Conservation (phyloP, 2,113 vertebrate genomes). For the Halcyon malimbica region DNA sequence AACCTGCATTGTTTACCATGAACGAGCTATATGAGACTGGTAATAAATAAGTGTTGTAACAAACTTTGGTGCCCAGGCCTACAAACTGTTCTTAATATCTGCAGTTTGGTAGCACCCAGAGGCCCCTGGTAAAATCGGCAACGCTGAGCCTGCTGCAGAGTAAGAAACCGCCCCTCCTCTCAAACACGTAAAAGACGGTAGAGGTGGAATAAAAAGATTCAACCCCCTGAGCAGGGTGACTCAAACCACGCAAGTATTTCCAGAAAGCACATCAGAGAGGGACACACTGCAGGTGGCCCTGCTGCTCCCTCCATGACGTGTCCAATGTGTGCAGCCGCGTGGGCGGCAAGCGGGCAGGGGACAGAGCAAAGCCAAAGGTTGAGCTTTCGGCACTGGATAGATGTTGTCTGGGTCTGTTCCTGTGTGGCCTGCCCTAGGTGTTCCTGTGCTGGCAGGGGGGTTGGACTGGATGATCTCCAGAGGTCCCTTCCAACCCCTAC, state of each 20-base stretch:
- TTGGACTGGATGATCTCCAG: no score
- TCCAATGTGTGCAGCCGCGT: not conserved
- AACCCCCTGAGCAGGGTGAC: not conserved
- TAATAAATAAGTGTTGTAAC: constrained; percentile 62
- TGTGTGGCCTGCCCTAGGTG: no score
- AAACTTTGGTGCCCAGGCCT: constrained; percentile 36
- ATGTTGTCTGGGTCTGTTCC: no score
- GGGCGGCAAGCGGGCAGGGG: not conserved
- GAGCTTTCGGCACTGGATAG: accelerated
- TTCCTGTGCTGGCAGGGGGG: no score
- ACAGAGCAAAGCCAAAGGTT: not conserved
- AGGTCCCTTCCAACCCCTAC: no score
- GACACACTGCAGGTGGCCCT: not conserved
- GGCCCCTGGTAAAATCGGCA: not conserved
- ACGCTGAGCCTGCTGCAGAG: not conserved
- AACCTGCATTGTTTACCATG: constrained; percentile 38
- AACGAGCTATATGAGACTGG: constrained; percentile 48
- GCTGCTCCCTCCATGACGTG: not conserved
- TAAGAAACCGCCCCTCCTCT: not conserved
- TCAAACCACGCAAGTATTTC: not conserved
- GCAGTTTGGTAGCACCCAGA: constrained; percentile 46
- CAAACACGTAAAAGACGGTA: not conserved
- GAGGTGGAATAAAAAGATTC: not conserved
- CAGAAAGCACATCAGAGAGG: not conserved
- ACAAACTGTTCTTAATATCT: constrained; percentile 35